Percentiles rank a stretch among this genome's conserved stretches.
These are phyloP conservation scores for Phallusia fumigata DNA, from an alignment of 23 tunicate species.

Conservation along the genomic window DNA sequence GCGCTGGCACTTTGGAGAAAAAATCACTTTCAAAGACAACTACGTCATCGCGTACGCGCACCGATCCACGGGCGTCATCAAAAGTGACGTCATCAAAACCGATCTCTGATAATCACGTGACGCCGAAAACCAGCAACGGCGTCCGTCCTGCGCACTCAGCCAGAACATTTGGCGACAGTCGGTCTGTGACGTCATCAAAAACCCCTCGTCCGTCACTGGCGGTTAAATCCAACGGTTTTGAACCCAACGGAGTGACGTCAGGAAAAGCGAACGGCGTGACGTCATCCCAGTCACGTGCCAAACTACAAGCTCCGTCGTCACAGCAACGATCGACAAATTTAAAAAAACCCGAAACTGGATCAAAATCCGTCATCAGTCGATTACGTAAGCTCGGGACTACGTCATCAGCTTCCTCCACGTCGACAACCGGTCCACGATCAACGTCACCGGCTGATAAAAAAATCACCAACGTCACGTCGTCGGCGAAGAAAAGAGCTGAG, in stretches of 20 bases:
- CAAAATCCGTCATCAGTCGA: constrained; percentile 64
- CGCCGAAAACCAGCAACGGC: background rate
- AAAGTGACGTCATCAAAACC: background rate
- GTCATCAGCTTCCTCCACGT: constrained; percentile 16
- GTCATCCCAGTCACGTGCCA: background rate
- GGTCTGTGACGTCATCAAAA: background rate
- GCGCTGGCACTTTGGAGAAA: background rate
- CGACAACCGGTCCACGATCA: constrained; percentile 31
- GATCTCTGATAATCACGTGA: background rate
- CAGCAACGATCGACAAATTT: constrained; percentile 8
- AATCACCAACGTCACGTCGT: constrained; percentile 29
- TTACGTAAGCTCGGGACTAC: constrained; percentile 53
- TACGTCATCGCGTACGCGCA: background rate
- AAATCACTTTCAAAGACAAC: background rate
- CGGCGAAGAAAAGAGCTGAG: constrained; percentile 60
- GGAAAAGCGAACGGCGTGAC: background rate
- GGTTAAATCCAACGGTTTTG: background rate
- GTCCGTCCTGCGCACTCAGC: background rate
- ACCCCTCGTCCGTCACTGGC: background rate
- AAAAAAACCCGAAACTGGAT: constrained; percentile 20
- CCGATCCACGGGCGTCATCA: background rate
- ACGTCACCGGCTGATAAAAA: constrained; percentile 31
- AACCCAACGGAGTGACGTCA: background rate
- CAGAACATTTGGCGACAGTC: background rate
- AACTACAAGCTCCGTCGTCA: constrained; percentile 10